These are phyloP conservation scores for Mobula hypostoma DNA, from an alignment of 2,113 vertebrate species.

Conservation along the genomic window DNA sequence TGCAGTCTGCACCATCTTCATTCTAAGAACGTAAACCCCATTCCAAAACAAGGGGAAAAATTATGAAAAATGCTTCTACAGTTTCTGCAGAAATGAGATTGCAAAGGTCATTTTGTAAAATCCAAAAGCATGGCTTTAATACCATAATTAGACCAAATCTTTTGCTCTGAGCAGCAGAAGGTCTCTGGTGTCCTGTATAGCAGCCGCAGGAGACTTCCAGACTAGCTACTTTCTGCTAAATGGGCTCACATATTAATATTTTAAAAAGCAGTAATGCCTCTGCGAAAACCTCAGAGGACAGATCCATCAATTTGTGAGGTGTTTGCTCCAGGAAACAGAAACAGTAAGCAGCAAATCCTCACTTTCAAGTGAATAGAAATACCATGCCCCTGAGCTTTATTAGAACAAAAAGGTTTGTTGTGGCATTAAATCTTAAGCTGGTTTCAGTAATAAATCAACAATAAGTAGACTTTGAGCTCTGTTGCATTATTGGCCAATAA, in stretches of 20 bases:
- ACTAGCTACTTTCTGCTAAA: conserved; percentile 92
- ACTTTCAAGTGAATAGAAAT: conserved; percentile 76
- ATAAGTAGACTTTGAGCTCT: conserved; percentile 67
- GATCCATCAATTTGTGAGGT: conserved; percentile 94
- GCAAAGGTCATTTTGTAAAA: conserved; percentile 66
- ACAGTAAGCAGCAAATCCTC: conserved; percentile 84
- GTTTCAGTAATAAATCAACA: conserved; percentile 81
- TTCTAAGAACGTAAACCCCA: conserved; percentile 56
- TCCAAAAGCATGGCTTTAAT: conserved; percentile 79
- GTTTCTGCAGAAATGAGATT: conserved; percentile 64
- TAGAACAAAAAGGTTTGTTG: conserved; percentile 85
- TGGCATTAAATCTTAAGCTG: conserved; percentile 77
- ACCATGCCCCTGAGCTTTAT: conserved; percentile 73
- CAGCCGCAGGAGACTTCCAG: conserved; percentile 84
- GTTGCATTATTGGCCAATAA: conserved; percentile 74
- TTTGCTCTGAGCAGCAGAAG: conserved; percentile 76
- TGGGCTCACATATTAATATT: conserved; percentile 99
- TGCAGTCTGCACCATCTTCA: conserved; percentile 53
- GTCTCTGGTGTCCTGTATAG: conserved; percentile 85
- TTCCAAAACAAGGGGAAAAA: conserved; percentile 55
- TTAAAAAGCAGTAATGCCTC: conserved; percentile 98
- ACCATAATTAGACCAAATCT: conserved; percentile 95
- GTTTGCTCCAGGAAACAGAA: conserved; percentile 85
- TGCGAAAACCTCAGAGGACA: conserved; percentile 84
- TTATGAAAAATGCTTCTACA: conserved; percentile 58